Evolutionary conservation across 2,797 vertebrate species (phyloP).

Genomic region (Rhincodon typus): DNA sequence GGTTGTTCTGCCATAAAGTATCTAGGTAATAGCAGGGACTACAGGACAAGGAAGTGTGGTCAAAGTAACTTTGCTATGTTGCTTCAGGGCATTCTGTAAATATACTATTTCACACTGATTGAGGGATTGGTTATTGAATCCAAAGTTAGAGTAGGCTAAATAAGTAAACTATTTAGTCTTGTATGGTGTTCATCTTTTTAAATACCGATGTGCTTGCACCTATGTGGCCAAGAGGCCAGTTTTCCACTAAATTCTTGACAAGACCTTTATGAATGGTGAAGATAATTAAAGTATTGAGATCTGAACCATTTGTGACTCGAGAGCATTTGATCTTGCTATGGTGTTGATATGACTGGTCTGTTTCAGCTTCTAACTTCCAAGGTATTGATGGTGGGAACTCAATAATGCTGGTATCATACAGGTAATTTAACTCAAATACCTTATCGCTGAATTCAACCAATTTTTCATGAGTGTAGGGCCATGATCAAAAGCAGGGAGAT

Average conservation of each 20-base stretch:
- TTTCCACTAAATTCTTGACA: neutral
- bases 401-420: neutral
- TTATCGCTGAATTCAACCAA: neutral
- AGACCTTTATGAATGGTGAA: neutral
- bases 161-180: neutral
- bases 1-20: neutral
- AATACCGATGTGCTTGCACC: neutral
- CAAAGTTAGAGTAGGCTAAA: neutral
- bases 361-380: neutral
- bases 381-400: too few species aligned
- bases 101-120: neutral
- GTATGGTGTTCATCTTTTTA: neutral
- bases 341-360: neutral
- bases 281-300: neutral
- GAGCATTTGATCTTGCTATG: neutral
- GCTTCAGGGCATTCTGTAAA: neutral
- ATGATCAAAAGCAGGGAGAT: neutral
- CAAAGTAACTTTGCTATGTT: neutral
- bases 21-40: too few species aligned
- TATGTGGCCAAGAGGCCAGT: neutral
- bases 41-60: neutral
- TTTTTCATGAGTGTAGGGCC: neutral
- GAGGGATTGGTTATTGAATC: neutral
- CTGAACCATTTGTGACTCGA: neutral
- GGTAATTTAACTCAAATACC: neutral